Evolutionary conservation across 92 coral and sea anemone species (phyloP).

Genomic region (Porites evermanni): DNA sequence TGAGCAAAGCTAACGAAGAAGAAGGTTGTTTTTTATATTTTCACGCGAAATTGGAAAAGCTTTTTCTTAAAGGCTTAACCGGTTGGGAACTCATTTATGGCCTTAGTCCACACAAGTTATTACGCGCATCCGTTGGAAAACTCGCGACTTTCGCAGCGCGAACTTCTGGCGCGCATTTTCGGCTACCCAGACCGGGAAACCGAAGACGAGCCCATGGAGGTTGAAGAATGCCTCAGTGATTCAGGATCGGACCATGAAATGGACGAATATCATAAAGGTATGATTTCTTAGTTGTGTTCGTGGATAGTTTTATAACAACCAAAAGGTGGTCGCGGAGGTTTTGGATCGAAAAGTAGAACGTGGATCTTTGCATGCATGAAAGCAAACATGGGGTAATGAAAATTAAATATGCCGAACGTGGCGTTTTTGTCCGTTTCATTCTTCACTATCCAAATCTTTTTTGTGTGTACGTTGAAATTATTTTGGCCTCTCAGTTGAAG

Average conservation of each 20-base stretch:
- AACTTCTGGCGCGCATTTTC: slow-evolving; percentile 84
- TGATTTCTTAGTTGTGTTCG: not conserved
- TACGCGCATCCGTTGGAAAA: slow-evolving; percentile 59
- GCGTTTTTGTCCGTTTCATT: not conserved
- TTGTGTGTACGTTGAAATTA: no score
- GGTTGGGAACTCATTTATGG: slow-evolving; percentile 53
- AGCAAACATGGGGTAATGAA: not conserved
- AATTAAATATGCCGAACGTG: no score
- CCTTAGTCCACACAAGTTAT: slow-evolving; percentile 80
- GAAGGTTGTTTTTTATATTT: not conserved
- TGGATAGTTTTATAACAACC: not conserved
- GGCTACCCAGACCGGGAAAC: slow-evolving; percentile 48
- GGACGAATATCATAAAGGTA: slow-evolving; percentile 74
- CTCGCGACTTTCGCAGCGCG: slow-evolving; percentile 74
- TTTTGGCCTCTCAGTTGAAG: no score
- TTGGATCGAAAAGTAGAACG: slow-evolving; percentile 5
- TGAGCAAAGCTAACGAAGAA: not conserved
- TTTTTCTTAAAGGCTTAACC: not conserved
- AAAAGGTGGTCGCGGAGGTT: not conserved
- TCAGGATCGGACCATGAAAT: slow-evolving; percentile 81
- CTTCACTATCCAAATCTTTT: not conserved
- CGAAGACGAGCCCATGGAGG: slow-evolving; percentile 40
- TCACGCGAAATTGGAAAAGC: not conserved
- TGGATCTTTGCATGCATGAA: not conserved
- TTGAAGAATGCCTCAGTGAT: slow-evolving; percentile 62